Evolutionary conservation across 2,888 invertebrate species (phyloP).

Genomic region (Drosophila gaucha): DNA sequence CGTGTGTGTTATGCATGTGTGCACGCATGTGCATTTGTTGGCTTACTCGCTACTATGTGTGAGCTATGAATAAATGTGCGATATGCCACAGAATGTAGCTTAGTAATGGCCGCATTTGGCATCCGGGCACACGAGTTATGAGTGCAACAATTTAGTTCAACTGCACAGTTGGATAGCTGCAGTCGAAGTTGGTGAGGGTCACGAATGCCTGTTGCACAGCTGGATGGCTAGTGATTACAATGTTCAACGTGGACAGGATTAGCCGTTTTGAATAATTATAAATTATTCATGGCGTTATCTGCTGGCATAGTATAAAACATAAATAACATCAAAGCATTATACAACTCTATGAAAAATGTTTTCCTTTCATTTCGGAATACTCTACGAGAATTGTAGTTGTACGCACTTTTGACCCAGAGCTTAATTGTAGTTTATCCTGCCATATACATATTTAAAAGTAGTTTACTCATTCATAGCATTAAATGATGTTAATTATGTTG

Average conservation of each 20-base stretch:
- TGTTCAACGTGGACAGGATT: conserved; percentile 21
- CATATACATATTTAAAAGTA: not conserved
- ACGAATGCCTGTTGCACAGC: conserved; percentile 13
- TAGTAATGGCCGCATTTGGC: conserved; percentile 37
- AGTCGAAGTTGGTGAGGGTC: conserved; percentile 3
- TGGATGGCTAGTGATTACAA: conserved; percentile 17
- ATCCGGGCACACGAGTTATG: conserved; percentile 41
- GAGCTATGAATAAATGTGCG: conserved; percentile 35
- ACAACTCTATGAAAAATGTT: not conserved
- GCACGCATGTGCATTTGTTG: conserved; percentile 6
- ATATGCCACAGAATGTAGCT: conserved; percentile 42
- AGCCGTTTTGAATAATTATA: conserved; percentile 17
- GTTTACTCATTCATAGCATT: conserved; percentile 10
- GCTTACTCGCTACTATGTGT: conserved; percentile 10
- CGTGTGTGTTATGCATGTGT: conserved; percentile 11
- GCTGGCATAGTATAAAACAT: not conserved
- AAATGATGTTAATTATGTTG: conserved; percentile 65
- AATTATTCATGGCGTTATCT: conserved; percentile 4
- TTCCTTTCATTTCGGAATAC: not conserved
- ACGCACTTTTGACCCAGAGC: no score
- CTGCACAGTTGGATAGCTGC: conserved; percentile 7
- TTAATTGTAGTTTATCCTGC: not conserved
- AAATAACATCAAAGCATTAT: conserved; percentile 1
- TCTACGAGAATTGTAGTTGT: not conserved
- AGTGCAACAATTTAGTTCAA: conserved; percentile 38